Evolutionary conservation across 2,888 invertebrate genomes (phyloP), one percentile per base, ranked within the genome.

Genomic region (Tryphoninae sp.): DNA sequence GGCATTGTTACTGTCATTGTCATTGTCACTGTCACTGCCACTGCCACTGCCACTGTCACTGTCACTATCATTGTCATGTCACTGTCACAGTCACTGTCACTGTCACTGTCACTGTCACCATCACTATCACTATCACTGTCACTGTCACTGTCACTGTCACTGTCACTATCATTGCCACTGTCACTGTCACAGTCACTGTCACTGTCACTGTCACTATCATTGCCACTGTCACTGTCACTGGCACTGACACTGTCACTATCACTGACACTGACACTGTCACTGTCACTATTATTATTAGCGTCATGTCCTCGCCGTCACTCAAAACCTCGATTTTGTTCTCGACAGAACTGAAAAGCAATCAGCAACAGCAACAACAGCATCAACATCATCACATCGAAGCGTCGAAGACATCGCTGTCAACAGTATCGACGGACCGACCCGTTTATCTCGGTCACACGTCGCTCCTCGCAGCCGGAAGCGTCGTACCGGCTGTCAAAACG

Each of bases 371-470:
- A 1, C 86, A 86, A 6, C 87, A 88, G 8, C 87, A 88, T 9
- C 90, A 90, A 16, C 90, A 90, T n/a, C 90, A 90, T 81, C 89
- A 88, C 40, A 88, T 90, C 65, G 89, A 90, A 55, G 88, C 84
- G 2, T 84, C 91, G 4, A 90, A 90, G 45, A 86, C 89, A 7
- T 88, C 90, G 19, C 86, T 85, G 42, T 86, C 89, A 0, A 87
- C 89, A 55, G 86, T 88, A 16, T 82, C 90, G 75, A 82, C 87
- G 55, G 91, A 92, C 8, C 85, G 92, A 23, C 91, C 92, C 0
- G 91, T 92, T 33, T 94, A 93, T 88, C 90, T 94, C 55, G 94
- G 94, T 1, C 94, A 94, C 87, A 94, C 94, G 23, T 93, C 94
- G 4, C 90, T 95, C 13, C 89, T 94, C 83, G 93, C 94, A 58